Evolutionary conservation across 2,888 invertebrate genomes (phyloP), one percentile per base, ranked within the genome.

Genomic region (Lymantria dispar): DNA sequence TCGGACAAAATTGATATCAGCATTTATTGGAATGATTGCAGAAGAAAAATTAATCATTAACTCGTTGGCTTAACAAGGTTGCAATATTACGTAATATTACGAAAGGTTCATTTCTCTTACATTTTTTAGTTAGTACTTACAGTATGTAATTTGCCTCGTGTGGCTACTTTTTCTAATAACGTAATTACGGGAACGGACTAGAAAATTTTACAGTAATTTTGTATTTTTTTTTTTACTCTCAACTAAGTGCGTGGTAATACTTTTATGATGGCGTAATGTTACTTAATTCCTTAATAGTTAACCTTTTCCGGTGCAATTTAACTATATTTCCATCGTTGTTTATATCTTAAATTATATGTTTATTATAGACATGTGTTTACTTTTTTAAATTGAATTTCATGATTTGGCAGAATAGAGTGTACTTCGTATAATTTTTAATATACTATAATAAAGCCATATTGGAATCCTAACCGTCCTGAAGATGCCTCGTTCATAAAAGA

Each of bases 141-240:
- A 22, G 22, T 22, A 22, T 22, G 62, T 64, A 60, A 67, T 68
- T 64, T 68, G 52, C 60, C 53, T 47, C 43, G 30, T 9, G 43
- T 44, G 45, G 52, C 52, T 53, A 45, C 60, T 57, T 53, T 55
- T 58, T 65, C 65, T 68, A 67, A 68, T 57, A 52, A 60, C 68
- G 41, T 67, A 67, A 67, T 60, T 48, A 68, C 48, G 36, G 62
- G 60, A 62, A 64, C 55, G 36, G 29, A 46, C 44, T 40, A 30
- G 38, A 52, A 52, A 62, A 64, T 63, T 56, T 53, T 50, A 31
- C 8, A 47, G 51, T 56, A 54, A 64, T 62, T 64, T 52, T 47
- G 49, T 56, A 12, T 10, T 14, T 36, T 41, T 55, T 67, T 55
- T 49, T 53, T n/a, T n/a, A n/a, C n/a, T 22, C 54, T 54, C 36